Conservation (phyloP, 2,113 vertebrate genomes). For the Seriola quinqueradiata region DNA sequence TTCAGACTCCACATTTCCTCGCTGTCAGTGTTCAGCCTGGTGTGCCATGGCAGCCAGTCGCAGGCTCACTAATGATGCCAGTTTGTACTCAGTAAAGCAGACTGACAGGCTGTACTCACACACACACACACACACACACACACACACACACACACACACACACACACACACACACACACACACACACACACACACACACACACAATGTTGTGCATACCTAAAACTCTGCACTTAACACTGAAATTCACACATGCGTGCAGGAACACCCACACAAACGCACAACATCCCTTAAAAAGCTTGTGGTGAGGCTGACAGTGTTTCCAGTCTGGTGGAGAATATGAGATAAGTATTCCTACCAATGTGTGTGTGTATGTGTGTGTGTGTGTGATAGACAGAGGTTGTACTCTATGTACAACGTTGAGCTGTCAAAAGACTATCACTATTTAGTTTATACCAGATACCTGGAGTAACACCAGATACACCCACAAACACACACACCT, state of each 20-base stretch:
- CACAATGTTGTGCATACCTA: neutral
- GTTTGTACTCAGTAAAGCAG: slow-evolving; percentile 38
- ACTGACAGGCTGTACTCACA: slow-evolving; percentile 29
- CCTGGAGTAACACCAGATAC: slow-evolving; percentile 1
- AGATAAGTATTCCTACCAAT: slow-evolving; percentile 18
- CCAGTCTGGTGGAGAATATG: slow-evolving; percentile 33
- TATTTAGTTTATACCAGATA: slow-evolving; percentile 15
- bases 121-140: neutral
- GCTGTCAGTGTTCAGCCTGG: slow-evolving; percentile 43
- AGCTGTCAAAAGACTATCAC: slow-evolving; percentile 28
- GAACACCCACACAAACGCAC: slow-evolving; percentile 3
- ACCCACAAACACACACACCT: neutral
- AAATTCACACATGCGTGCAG: neutral
- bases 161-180: slow-evolving; percentile 1
- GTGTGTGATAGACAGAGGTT: slow-evolving; percentile 5
- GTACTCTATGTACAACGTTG: neutral
- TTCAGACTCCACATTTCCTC: slow-evolving; percentile 27
- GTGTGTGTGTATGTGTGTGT: neutral
- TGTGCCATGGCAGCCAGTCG: slow-evolving; percentile 34
- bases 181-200: neutral
- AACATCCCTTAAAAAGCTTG: slow-evolving; percentile 22
- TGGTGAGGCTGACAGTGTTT: slow-evolving; percentile 19
- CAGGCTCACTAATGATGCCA: slow-evolving; percentile 52
- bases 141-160: slow-evolving; percentile 2
- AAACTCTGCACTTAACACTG: neutral